These are phyloP conservation scores for Margarornis squamiger DNA, from an alignment of 2,797 vertebrate genomes.

Conservation along the genomic window DNA sequence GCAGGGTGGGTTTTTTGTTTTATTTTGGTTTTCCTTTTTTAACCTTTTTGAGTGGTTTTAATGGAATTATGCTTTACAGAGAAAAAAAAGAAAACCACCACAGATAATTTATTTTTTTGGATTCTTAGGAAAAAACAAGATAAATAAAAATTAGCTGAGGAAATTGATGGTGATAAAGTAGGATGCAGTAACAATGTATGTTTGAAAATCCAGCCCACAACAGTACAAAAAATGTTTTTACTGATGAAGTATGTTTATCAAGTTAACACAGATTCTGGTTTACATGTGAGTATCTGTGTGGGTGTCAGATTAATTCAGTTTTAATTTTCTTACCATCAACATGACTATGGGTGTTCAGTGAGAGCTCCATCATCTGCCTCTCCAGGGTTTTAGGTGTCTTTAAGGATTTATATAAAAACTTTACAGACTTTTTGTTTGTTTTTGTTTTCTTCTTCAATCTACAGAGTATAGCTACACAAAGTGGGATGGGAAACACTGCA, in stretches of 20 bases:
- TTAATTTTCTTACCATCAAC: neutral
- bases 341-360: neutral
- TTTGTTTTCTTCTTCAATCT: neutral
- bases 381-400: neutral
- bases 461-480: neutral
- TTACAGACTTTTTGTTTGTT: too few species aligned
- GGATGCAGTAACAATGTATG: neutral
- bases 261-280: neutral
- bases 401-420: neutral
- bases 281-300: neutral
- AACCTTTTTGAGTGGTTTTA: neutral
- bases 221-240: neutral
- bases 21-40: accelerated
- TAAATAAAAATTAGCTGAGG: neutral
- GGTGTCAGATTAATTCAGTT: neutral
- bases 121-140: neutral
- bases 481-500: neutral
- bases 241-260: neutral
- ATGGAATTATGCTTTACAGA: neutral
- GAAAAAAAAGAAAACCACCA: too few species aligned
- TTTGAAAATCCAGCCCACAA: neutral
- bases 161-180: neutral
- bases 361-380: neutral
- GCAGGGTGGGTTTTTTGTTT: accelerated
- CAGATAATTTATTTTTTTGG: neutral